phyloP scores from a whole-genome alignment of 2,888 invertebrate genomes.

The Heterodera filipjevi region DNA sequence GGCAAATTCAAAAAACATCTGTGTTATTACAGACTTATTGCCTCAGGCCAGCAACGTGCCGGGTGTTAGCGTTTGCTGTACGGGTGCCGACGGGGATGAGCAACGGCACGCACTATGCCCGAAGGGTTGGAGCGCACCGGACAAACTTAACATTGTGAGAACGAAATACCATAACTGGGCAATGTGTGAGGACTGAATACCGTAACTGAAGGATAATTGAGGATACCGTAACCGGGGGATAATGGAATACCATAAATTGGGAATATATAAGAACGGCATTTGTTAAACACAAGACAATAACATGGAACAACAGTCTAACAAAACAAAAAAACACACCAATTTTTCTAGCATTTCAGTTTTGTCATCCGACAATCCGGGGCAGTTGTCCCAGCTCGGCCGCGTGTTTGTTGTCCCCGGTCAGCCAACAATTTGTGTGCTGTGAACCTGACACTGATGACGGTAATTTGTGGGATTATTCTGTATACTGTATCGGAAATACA shows the following conservation, averaged over 20 bases:
- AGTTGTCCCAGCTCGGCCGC: constrained; percentile 39
- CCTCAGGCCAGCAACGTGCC: constrained; percentile 36
- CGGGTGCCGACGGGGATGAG: constrained; percentile 15
- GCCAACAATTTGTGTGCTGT: constrained; percentile 49
- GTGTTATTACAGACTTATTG: neutral
- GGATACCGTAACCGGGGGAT: too few species aligned
- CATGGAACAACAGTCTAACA: neutral
- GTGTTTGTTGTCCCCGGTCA: constrained; percentile 45
- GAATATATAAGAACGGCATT: neutral
- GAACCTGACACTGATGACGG: constrained; percentile 29
- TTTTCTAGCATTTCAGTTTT: constrained; percentile 35
- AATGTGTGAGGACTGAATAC: too few species aligned
- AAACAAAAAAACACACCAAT: neutral
- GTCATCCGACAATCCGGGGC: constrained; percentile 36
- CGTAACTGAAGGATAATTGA: too few species aligned
- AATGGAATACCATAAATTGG: too few species aligned
- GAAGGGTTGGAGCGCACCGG: constrained; percentile 37
- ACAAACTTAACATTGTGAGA: constrained; percentile 30
- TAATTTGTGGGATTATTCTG: neutral
- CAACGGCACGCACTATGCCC: constrained; percentile 33
- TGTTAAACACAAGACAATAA: neutral
- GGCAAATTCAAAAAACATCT: constrained; percentile 32
- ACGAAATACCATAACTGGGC: too few species aligned
- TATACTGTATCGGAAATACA: too few species aligned
- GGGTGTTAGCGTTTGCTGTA: constrained; percentile 41